Base-by-base conservation (phyloP, 1,140 invertebrate species). In the Drosophila subpulchrella region DNA sequence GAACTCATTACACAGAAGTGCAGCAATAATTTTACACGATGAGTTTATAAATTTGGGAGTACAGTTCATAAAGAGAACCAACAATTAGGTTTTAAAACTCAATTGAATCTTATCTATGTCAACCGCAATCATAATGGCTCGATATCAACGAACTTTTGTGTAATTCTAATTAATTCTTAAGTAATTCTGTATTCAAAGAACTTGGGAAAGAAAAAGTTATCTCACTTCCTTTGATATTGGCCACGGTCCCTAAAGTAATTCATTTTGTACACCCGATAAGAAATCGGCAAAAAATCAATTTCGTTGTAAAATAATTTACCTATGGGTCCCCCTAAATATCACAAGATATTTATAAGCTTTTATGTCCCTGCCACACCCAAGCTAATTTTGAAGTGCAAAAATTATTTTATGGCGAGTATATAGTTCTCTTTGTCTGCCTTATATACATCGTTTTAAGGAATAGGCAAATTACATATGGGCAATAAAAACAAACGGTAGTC, bases 381-480 rank as follows among this genome's bases (percentile, higher is more conserved):
- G 10, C 0, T 30, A 27, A 46, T 53, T 46, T 73, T 46, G 4
- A 42, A 53, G 6, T 36, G 11, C 24, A 42, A 38, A 51, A 15
- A 17, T 39, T 58, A 55, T 47, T 62, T 34, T 38, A 74, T 57
- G 50, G 12, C 17, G 6, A 13, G 30, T 41, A 11, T 58, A 42
- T 24, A 58, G 27, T 62, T 44, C 3, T 6, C 11, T 36, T 47
- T 27, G 53, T 36, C 42, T 55, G 53, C 32, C 20, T 44, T 36
- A n/a, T 1, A 55, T 30, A 61, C 44, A 63, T 36, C 12, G 10
- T 10, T 11, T 15, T 5, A 6, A 10, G 44, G 46, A 42, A 30
- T 15, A 65, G 24, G 12, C n/a, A 24, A 78, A 71, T 86, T 71
- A 51, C 78, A 86, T 78, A 82, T 24, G 41, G 48, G 54, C 24